Conservation (phyloP, 2,797 vertebrate species). For the Gobio occitaniae region DNA sequence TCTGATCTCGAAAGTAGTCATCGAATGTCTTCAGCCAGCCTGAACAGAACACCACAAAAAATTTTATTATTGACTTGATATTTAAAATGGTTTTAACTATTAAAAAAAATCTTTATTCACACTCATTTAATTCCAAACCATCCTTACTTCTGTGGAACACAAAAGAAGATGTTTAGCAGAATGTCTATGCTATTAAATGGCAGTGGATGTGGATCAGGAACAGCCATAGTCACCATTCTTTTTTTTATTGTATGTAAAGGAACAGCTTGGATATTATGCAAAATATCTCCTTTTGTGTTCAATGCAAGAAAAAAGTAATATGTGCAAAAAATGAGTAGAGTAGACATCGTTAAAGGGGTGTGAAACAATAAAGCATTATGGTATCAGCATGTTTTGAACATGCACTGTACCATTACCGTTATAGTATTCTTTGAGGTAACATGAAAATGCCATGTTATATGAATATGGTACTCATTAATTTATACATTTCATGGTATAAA, state of each 20-base stretch:
- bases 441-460: background rate
- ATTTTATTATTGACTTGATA: background rate
- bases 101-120: background rate
- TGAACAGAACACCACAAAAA: constrained; percentile 66
- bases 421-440: background rate
- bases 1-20: constrained; percentile 91
- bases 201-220: background rate
- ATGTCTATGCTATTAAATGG: background rate
- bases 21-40: constrained; percentile 97
- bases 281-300: background rate
- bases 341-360: background rate
- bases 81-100: background rate
- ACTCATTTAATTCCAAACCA: background rate
- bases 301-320: background rate
- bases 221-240: background rate
- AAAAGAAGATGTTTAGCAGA: background rate
- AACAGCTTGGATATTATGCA: background rate
- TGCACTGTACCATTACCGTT: background rate
- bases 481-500: background rate
- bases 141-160: background rate
- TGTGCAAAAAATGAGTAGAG: background rate
- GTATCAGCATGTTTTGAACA: background rate
- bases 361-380: background rate
- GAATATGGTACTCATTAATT: background rate
- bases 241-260: background rate